phyloP scores from a whole-genome alignment of 2,888 invertebrate genomes.

The Nemoura dubitans region DNA sequence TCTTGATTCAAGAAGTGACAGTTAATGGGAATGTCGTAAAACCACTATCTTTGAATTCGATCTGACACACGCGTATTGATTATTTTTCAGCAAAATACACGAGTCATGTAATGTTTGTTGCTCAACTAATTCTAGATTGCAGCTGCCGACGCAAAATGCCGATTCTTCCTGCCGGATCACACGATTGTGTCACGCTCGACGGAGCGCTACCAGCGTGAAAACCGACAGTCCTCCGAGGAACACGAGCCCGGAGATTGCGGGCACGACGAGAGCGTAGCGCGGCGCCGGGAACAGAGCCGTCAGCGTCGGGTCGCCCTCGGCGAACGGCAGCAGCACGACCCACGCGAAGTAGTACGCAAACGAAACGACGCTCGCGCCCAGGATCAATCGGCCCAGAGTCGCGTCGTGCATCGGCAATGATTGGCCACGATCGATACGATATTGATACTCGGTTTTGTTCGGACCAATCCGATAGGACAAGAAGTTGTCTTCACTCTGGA shows the following conservation, averaged over 20 bases:
- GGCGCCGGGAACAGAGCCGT: conserved; percentile 66
- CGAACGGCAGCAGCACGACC: conserved; percentile 75
- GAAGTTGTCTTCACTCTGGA: no score
- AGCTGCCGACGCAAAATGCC: background rate
- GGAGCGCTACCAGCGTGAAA: conserved; percentile 61
- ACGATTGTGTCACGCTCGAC: background rate
- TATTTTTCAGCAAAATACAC: background rate
- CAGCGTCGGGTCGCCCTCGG: conserved; percentile 67
- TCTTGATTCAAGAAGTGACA: background rate
- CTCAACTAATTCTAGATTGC: background rate
- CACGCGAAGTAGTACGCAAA: conserved; percentile 71
- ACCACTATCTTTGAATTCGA: background rate
- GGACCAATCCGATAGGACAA: no score
- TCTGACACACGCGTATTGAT: background rate
- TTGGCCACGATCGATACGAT: no score
- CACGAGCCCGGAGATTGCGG: conserved; percentile 69
- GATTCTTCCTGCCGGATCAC: background rate
- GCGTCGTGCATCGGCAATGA: conserved; percentile 53
- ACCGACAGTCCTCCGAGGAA: conserved; percentile 73
- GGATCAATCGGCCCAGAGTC: conserved; percentile 65
- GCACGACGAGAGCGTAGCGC: conserved; percentile 67
- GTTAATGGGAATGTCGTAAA: background rate
- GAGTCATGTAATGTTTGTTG: background rate
- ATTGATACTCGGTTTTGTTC: no score
- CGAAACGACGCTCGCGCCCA: conserved; percentile 64